Conservation (phyloP, 2,113 vertebrate genomes). For the Haplochromis burtoni region DNA sequence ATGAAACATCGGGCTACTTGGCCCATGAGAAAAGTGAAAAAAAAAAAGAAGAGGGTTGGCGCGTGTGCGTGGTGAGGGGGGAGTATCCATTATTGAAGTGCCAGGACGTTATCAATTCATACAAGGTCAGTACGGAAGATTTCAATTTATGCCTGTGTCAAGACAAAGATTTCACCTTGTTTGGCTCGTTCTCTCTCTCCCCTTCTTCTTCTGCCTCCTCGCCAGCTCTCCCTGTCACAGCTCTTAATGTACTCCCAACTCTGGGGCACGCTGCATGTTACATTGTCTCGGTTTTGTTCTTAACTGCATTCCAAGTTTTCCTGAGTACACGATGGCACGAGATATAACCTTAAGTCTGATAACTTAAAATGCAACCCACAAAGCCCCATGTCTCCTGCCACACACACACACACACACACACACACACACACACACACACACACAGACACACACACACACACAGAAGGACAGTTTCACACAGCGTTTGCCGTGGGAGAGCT, state of each 20-base stretch:
- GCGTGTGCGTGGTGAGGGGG: not conserved
- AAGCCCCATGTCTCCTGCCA: constrained; percentile 23
- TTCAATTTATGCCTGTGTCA: constrained; percentile 40
- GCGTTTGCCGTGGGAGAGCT: constrained; percentile 64
- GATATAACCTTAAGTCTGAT: constrained; percentile 44
- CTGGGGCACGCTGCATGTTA: not conserved
- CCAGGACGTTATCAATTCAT: constrained; percentile 61
- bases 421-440: not conserved
- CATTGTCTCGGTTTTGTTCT: constrained; percentile 19
- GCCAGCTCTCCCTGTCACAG: not conserved
- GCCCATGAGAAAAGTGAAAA: constrained; percentile 43
- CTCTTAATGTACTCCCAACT: not conserved
- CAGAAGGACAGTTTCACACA: constrained; percentile 32
- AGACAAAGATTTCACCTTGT: constrained; percentile 30
- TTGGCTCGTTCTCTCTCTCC: not conserved
- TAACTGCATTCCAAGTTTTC: not conserved
- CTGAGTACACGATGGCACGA: constrained; percentile 27
- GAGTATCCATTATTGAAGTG: constrained; percentile 59
- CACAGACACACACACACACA: constrained; percentile 1
- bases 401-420: constrained; percentile 9
- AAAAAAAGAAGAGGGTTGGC: not conserved
- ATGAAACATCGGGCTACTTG: constrained; percentile 56
- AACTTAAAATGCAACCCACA: constrained; percentile 50
- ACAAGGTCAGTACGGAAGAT: constrained; percentile 54
- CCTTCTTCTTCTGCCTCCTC: not conserved